These are phyloP conservation scores for Tenthredo distinguenda DNA, from an alignment of 2,888 invertebrate genomes.

Conservation along the genomic window DNA sequence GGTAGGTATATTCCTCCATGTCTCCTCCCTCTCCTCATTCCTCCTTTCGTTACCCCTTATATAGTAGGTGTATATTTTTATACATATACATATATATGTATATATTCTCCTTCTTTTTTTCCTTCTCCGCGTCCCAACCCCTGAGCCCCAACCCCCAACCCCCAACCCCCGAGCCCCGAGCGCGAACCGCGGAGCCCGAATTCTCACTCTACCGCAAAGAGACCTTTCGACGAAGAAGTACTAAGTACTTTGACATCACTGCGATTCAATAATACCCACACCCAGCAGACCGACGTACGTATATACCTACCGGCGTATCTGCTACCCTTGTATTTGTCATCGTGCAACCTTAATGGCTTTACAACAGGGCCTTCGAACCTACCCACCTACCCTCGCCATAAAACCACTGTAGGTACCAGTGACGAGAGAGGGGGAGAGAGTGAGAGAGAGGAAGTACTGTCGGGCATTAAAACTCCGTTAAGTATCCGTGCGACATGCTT, in stretches of 20 bases:
- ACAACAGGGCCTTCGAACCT: not conserved
- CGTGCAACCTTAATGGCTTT: constrained; percentile 9
- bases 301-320: too few relatives aligned
- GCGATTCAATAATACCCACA: constrained; percentile 18
- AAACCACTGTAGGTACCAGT: not conserved
- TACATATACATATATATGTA: not conserved
- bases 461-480: constrained; percentile 41
- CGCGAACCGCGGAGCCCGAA: not conserved
- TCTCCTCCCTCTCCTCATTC: not conserved
- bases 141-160: too few relatives aligned
- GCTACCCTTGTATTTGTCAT: not conserved
- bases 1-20: not conserved
- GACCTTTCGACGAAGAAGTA: constrained; percentile 5
- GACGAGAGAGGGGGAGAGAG: not conserved
- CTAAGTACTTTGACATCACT: constrained; percentile 23
- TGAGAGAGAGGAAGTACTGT: not conserved
- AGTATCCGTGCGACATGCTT: constrained; percentile 45
- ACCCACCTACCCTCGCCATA: not conserved
- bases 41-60: not conserved
- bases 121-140: not conserved
- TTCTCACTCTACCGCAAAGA: not conserved
- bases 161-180: too few relatives aligned
- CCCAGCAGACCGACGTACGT: too few relatives aligned
- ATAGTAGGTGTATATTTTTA: not conserved
- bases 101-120: not conserved